Evolutionary conservation across 2,113 vertebrate genomes (phyloP).

Genomic region (mouse (Mus musculus)): DNA sequence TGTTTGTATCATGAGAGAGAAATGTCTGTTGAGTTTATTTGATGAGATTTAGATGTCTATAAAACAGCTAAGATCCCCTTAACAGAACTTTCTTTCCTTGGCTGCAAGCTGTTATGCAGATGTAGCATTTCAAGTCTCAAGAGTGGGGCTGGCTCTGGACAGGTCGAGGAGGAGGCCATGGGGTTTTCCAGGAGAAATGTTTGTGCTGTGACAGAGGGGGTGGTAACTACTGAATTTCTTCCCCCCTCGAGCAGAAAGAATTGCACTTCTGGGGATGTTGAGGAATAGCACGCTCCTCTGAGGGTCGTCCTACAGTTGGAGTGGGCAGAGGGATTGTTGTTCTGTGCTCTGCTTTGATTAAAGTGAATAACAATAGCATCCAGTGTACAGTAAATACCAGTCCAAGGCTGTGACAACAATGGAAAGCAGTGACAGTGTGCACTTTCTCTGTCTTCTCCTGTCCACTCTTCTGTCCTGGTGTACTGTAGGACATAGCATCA

Average conservation of each 20-base stretch:
- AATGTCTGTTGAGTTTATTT: background rate
- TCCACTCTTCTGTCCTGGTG: background rate
- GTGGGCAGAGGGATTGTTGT: background rate
- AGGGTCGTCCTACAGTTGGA: background rate
- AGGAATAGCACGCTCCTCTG: background rate
- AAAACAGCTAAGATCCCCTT: background rate
- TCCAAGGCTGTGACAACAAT: background rate
- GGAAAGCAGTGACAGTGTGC: accelerated
- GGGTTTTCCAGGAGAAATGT: background rate
- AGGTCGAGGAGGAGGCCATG: background rate
- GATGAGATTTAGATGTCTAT: conserved; percentile 8
- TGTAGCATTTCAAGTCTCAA: background rate
- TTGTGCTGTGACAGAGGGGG: background rate
- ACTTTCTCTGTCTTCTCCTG: background rate
- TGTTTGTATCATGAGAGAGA: background rate
- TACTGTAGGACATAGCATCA: background rate
- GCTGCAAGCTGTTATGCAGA: background rate
- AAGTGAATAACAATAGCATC: background rate
- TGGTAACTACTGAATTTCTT: background rate
- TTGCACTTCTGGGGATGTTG: background rate
- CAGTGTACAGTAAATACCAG: accelerated
- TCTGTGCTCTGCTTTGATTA: background rate
- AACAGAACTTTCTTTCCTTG: background rate
- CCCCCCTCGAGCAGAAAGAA: background rate
- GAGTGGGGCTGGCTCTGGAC: background rate